Percentiles rank a stretch among this genome's conserved stretches.
Conservation (phyloP, 2,888 invertebrate species). For the Exephanes ischioxanthus region DNA sequence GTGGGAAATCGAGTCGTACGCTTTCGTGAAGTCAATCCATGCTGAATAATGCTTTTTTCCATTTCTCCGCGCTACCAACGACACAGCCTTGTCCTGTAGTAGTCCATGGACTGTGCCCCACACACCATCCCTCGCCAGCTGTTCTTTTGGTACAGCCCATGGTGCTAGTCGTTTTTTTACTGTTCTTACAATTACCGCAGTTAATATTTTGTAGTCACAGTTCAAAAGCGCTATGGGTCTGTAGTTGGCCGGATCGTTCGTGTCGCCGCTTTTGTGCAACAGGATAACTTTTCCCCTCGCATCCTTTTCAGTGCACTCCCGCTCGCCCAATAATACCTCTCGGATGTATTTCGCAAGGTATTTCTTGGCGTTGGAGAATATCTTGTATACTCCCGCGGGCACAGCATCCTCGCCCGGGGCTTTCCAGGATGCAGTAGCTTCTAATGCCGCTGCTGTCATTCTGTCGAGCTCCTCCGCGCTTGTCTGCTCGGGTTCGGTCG, state of each 20-base stretch:
- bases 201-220: conserved; percentile 72
- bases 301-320: conserved; percentile 56
- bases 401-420: conserved; percentile 64
- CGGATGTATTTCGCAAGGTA: conserved; percentile 32
- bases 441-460: conserved; percentile 26
- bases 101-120: conserved; percentile 74
- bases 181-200: conserved; percentile 54
- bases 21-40: conserved; percentile 65
- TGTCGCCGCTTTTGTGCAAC: conserved; percentile 70
- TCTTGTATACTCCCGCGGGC: conserved; percentile 60
- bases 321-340: conserved; percentile 8
- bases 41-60: conserved; percentile 63
- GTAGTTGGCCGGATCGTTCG: conserved; percentile 67
- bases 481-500: neutral
- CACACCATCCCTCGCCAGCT: conserved; percentile 64
- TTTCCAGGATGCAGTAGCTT: conserved; percentile 61
- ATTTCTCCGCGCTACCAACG: conserved; percentile 52
- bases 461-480: neutral
- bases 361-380: conserved; percentile 29
- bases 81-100: conserved; percentile 69
- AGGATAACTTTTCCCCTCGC: conserved; percentile 69
- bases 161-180: conserved; percentile 60
- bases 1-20: conserved; percentile 47
- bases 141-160: conserved; percentile 51
- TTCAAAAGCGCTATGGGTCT: conserved; percentile 72